Evolutionary conservation across 2,797 vertebrate genomes (phyloP).

Genomic region (Prionace glauca): DNA sequence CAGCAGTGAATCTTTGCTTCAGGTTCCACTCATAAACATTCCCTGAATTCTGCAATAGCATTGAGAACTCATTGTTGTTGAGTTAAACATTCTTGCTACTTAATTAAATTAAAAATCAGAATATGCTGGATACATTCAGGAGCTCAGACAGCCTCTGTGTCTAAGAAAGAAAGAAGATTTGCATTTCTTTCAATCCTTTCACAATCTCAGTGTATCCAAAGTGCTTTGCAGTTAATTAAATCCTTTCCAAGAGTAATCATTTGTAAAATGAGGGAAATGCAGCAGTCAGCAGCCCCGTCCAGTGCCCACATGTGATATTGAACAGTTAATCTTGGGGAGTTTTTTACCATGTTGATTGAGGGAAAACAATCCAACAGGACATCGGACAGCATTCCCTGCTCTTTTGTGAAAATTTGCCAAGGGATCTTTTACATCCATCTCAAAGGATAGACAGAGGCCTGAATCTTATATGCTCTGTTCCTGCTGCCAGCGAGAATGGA

Average conservation of each 20-base stretch:
- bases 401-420: background rate
- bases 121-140: background rate
- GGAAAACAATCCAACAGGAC: too few species aligned
- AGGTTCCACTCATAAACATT: constrained; percentile 79
- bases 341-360: background rate
- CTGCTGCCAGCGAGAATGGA: too few species aligned
- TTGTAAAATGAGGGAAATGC: background rate
- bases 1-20: constrained; percentile 66
- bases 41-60: constrained; percentile 74
- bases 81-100: constrained; percentile 84
- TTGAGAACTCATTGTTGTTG: constrained; percentile 70
- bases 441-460: too few species aligned
- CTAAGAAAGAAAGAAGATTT: background rate
- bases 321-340: background rate
- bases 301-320: background rate
- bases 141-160: background rate
- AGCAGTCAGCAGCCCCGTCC: background rate
- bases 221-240: background rate
- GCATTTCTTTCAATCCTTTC: background rate
- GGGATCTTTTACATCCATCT: background rate
- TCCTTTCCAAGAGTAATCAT: background rate
- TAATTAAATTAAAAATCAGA: constrained; percentile 41
- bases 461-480: too few species aligned
- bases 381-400: background rate
- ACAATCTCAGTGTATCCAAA: background rate